Conservation (phyloP, 2,113 vertebrate genomes). For the Romanogobio albipinnatus region DNA sequence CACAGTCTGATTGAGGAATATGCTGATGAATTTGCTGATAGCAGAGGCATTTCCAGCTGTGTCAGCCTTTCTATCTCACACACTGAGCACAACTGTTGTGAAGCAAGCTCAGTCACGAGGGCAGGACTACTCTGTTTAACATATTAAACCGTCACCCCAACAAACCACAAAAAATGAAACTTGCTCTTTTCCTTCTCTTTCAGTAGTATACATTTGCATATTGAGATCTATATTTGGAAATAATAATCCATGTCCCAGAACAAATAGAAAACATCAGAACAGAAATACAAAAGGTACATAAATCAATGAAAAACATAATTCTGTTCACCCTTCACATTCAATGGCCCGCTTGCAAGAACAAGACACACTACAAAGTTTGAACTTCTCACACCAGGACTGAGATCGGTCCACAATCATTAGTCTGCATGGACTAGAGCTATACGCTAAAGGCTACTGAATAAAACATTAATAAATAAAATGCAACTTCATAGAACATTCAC, state of each 20-base stretch:
- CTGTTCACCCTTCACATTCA: neutral
- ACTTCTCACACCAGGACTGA: neutral
- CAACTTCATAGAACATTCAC: neutral
- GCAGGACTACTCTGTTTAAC: neutral
- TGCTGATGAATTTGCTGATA: conserved; percentile 7
- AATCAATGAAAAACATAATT: neutral
- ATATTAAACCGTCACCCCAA: neutral
- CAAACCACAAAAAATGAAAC: neutral
- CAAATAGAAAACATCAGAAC: neutral
- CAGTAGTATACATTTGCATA: neutral
- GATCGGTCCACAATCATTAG: neutral
- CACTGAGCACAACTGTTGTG: neutral
- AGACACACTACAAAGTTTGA: neutral
- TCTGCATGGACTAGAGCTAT: neutral
- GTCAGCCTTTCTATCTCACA: neutral
- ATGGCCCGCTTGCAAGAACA: too few species aligned
- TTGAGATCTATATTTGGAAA: neutral
- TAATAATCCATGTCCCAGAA: neutral
- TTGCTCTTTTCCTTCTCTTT: too few species aligned
- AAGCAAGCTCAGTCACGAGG: neutral
- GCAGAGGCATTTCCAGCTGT: neutral
- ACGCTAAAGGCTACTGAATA: neutral
- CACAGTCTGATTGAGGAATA: neutral
- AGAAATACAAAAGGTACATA: neutral
- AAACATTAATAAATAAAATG: neutral